These are phyloP conservation scores for Slavum lentiscoides DNA, from an alignment of 2,888 invertebrate genomes.

Conservation along the genomic window DNA sequence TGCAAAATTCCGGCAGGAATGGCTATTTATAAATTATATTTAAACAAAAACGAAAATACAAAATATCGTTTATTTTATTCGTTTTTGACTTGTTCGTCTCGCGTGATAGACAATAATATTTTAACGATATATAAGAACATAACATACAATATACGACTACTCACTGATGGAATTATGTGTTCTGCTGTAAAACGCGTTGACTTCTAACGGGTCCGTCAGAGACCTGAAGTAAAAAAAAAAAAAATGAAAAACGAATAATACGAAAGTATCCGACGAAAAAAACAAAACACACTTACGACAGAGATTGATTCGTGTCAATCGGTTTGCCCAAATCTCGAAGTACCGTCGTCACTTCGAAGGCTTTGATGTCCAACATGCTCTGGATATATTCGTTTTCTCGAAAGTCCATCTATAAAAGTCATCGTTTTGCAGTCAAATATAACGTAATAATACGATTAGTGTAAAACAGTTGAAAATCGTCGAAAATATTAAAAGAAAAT, in stretches of 20 bases:
- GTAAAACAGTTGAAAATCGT: too few species aligned
- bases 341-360: conserved; percentile 55
- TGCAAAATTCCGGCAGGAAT: conserved; percentile 57
- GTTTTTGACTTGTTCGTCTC: too few species aligned
- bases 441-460: neutral
- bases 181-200: conserved; percentile 58
- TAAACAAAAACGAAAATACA: too few species aligned
- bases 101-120: too few species aligned
- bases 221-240: neutral
- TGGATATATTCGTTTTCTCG: conserved; percentile 55
- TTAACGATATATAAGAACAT: too few species aligned
- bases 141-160: neutral
- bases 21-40: conserved; percentile 49
- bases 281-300: neutral
- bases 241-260: neutral
- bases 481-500: too few species aligned
- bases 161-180: conserved; percentile 57
- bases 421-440: too few species aligned
- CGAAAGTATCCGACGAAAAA: neutral
- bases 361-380: conserved; percentile 56
- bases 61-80: too few species aligned
- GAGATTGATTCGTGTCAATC: neutral
- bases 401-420: conserved; percentile 55
- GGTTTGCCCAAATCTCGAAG: conserved; percentile 54
- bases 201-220: conserved; percentile 57